phyloP scores from a whole-genome alignment of 2,888 invertebrate species.

The Glaucopsyche alexis region DNA sequence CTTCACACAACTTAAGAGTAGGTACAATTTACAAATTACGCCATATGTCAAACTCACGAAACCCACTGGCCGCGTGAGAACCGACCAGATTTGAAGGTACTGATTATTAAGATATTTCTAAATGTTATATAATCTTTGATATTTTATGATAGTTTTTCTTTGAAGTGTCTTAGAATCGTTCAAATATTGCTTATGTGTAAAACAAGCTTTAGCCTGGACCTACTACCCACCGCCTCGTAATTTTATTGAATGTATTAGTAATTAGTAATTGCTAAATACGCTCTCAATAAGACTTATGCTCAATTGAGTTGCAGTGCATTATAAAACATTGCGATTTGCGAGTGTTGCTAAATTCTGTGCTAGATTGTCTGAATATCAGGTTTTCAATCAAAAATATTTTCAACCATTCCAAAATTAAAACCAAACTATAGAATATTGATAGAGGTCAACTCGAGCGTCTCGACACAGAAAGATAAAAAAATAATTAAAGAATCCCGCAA shows the following conservation, averaged over 20 bases:
- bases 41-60: slow-evolving; percentile 23
- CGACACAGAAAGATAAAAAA: background rate
- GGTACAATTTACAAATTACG: slow-evolving; percentile 14
- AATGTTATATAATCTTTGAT: slow-evolving; percentile 3
- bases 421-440: background rate
- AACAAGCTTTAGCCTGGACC: too few relatives aligned
- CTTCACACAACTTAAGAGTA: background rate
- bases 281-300: too few relatives aligned
- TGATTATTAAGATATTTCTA: background rate
- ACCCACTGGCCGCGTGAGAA: slow-evolving; percentile 15
- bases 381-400: background rate
- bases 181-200: too few relatives aligned
- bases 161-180: too few relatives aligned
- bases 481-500: background rate
- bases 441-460: background rate
- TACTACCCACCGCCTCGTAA: too few relatives aligned
- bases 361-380: background rate
- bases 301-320: too few relatives aligned
- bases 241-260: too few relatives aligned
- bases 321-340: too few relatives aligned
- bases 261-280: too few relatives aligned
- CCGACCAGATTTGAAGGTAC: background rate
- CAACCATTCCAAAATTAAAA: background rate
- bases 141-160: background rate
- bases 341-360: too few relatives aligned